A percentile compares a stretch with the other conserved stretches of the same genome.
Conservation (phyloP, 1,140 invertebrate genomes). For the Vanessa tameamea region DNA sequence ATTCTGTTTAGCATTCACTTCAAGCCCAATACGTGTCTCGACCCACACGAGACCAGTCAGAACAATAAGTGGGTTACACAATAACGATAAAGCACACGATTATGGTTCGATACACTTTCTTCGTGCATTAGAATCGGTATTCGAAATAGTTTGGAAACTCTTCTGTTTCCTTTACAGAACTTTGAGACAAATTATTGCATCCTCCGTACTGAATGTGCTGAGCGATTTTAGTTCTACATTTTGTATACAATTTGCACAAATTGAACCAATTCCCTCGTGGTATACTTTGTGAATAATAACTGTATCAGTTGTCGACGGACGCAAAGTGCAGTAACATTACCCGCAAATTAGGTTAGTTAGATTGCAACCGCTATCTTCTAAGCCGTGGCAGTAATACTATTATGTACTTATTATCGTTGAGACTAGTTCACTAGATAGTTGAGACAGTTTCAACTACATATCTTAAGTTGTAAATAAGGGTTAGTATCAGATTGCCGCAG, state of each 20-base stretch:
- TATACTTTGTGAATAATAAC: conserved; percentile 53
- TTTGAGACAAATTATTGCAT: conserved; percentile 37
- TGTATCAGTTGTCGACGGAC: conserved; percentile 55
- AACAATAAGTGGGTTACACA: conserved; percentile 40
- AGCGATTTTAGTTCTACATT: conserved; percentile 37
- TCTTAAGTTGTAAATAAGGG: conserved; percentile 5
- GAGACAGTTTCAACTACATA: conserved; percentile 6
- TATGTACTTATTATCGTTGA: conserved; percentile 33
- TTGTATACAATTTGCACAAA: conserved; percentile 47
- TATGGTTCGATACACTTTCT: conserved; percentile 33
- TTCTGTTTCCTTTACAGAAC: conserved; percentile 27
- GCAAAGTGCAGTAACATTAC: conserved; percentile 54
- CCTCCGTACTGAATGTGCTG: conserved; percentile 21
- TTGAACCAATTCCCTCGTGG: conserved; percentile 46
- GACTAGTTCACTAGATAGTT: conserved; percentile 16
- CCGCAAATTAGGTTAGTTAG: conserved; percentile 66
- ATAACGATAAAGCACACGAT: conserved; percentile 35
- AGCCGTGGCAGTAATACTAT: conserved; percentile 42
- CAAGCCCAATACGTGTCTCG: conserved; percentile 40
- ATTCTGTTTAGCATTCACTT: conserved; percentile 46
- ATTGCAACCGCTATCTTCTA: conserved; percentile 61
- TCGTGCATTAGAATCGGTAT: conserved; percentile 20
- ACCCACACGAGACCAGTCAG: conserved; percentile 60
- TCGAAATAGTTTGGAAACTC: conserved; percentile 27
- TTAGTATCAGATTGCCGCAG: not conserved